A percentile compares a stretch with the other conserved stretches of the same genome.
Conservation (phyloP, 2,888 invertebrate species). For the Periphyllus acericola region DNA sequence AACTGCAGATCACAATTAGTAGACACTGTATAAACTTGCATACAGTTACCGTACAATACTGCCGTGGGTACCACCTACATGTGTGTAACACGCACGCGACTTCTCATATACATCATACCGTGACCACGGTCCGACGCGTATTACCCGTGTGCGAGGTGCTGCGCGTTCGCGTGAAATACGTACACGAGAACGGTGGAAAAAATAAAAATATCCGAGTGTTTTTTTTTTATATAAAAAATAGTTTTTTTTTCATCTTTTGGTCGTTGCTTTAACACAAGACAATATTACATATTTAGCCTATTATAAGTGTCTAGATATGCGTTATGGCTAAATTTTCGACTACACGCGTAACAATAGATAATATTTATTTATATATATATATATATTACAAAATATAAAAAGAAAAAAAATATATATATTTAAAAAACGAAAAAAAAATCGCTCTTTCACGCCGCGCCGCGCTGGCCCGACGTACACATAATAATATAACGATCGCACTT, state of each 20-base stretch:
- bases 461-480: no score
- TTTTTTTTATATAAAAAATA: slow-evolving; percentile 30
- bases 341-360: slow-evolving; percentile 47
- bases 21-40: no score
- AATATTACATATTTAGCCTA: slow-evolving; percentile 26
- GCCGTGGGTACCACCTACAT: no score
- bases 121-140: neutral
- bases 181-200: neutral
- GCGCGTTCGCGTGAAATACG: neutral
- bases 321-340: slow-evolving; percentile 46
- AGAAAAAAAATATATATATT: slow-evolving; percentile 20
- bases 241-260: slow-evolving; percentile 22
- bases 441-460: slow-evolving; percentile 12
- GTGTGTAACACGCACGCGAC: no score
- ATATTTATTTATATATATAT: slow-evolving; percentile 16
- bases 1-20: no score
- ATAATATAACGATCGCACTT: no score
- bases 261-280: slow-evolving; percentile 11
- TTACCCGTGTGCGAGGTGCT: neutral
- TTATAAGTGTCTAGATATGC: neutral
- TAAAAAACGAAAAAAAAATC: slow-evolving; percentile 16
- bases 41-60: no score
- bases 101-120: neutral
- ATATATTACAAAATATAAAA: slow-evolving; percentile 14
- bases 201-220: neutral